These are phyloP conservation scores for Tipula lateralis DNA, from an alignment of 2,888 invertebrate species.

Conservation along the genomic window DNA sequence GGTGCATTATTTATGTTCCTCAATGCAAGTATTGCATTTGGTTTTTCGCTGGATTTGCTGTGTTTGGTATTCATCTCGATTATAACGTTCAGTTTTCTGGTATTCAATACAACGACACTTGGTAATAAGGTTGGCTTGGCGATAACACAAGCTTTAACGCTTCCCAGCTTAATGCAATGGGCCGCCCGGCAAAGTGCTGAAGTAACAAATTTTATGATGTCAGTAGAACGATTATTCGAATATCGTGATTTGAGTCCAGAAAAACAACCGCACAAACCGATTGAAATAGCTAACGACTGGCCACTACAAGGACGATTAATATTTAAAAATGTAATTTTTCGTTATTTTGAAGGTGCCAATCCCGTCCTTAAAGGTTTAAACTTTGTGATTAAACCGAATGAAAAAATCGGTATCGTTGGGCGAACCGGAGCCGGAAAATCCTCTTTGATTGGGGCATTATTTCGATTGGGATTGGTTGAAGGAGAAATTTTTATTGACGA, in stretches of 20 bases:
- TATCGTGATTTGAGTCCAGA: conserved; percentile 51
- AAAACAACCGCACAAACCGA: conserved; percentile 43
- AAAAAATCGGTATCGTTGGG: conserved; percentile 60
- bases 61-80: conserved; percentile 60
- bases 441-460: conserved; percentile 57
- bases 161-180: conserved; percentile 59
- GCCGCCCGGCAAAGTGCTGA: conserved; percentile 71
- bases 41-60: conserved; percentile 60
- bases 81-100: conserved; percentile 62
- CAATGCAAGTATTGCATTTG: conserved; percentile 59
- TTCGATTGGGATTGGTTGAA: conserved; percentile 58
- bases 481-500: conserved; percentile 67
- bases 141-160: conserved; percentile 52
- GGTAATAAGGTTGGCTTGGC: conserved; percentile 53
- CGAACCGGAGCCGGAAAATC: conserved; percentile 70
- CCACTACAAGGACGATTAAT: conserved; percentile 51
- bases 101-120: conserved; percentile 32
- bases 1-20: conserved; percentile 63
- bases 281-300: conserved; percentile 44
- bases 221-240: conserved; percentile 70
- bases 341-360: conserved; percentile 76
- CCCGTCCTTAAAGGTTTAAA: conserved; percentile 71
- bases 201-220: conserved; percentile 60
- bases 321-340: conserved; percentile 53
- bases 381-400: conserved; percentile 50